These are phyloP conservation scores for Odontothrips loti DNA, from an alignment of 2,888 invertebrate genomes.

Conservation along the genomic window DNA sequence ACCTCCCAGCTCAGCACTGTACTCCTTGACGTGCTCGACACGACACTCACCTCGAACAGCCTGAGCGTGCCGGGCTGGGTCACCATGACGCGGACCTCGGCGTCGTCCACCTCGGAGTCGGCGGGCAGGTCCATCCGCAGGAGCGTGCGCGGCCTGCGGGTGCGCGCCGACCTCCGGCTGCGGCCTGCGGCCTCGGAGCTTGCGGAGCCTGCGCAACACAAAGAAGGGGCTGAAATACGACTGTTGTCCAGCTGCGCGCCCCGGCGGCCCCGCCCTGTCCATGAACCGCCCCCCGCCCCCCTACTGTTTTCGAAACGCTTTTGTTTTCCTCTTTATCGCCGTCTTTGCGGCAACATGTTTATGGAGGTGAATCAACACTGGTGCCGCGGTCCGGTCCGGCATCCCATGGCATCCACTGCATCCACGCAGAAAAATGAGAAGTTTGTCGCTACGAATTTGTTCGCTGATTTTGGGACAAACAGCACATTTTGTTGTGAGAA, in stretches of 20 bases:
- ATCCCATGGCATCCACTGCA: not conserved
- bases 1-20: too few species aligned
- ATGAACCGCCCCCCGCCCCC: not conserved
- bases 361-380: not conserved
- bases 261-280: not conserved
- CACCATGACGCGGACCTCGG: not conserved
- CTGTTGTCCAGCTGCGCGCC: not conserved
- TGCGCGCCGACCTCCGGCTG: not conserved
- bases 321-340: slow-evolving; percentile 3
- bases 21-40: too few species aligned
- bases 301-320: not conserved
- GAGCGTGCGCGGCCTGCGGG: not conserved
- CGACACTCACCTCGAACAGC: slow-evolving; percentile 16
- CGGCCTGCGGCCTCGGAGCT: too few species aligned
- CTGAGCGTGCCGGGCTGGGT: not conserved
- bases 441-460: too few species aligned
- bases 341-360: slow-evolving; percentile 1
- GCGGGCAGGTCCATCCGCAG: slow-evolving; percentile 10
- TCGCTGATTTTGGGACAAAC: too few species aligned
- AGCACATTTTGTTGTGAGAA: too few species aligned
- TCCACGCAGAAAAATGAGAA: not conserved
- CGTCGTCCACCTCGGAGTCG: slow-evolving; percentile 11
- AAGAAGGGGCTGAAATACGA: not conserved
- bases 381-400: not conserved
- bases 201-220: not conserved